phyloP scores from a whole-genome alignment of 2,113 vertebrate genomes.

The Arizona elegans region DNA sequence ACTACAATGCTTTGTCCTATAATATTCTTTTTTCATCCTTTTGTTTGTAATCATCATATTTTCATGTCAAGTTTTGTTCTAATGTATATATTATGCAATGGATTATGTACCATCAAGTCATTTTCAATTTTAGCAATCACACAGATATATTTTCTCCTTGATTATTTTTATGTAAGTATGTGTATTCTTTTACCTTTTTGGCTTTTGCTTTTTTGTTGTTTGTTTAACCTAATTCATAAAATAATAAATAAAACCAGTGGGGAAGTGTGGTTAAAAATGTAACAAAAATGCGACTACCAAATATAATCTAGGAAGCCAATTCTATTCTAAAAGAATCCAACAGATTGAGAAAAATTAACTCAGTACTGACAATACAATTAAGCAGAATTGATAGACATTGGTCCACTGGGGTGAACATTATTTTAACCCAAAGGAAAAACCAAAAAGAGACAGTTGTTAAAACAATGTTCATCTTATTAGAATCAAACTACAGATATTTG shows the following conservation, averaged over 20 bases:
- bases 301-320: background rate
- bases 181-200: background rate
- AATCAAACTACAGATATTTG: background rate
- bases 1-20: background rate
- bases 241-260: background rate
- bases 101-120: background rate
- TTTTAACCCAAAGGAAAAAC: background rate
- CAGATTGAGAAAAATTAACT: background rate
- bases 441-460: background rate
- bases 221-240: background rate
- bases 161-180: background rate
- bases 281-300: background rate
- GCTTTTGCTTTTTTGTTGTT: background rate
- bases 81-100: background rate
- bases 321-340: background rate
- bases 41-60: background rate
- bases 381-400: background rate
- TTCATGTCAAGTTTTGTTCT: background rate
- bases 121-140: background rate
- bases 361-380: background rate
- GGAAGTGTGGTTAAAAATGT: background rate
- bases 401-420: background rate
- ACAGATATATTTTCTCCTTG: background rate
- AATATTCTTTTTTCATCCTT: background rate
- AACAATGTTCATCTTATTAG: background rate